These are phyloP conservation scores for Salticus scenicus DNA, from an alignment of 2,888 invertebrate genomes.

Conservation along the genomic window DNA sequence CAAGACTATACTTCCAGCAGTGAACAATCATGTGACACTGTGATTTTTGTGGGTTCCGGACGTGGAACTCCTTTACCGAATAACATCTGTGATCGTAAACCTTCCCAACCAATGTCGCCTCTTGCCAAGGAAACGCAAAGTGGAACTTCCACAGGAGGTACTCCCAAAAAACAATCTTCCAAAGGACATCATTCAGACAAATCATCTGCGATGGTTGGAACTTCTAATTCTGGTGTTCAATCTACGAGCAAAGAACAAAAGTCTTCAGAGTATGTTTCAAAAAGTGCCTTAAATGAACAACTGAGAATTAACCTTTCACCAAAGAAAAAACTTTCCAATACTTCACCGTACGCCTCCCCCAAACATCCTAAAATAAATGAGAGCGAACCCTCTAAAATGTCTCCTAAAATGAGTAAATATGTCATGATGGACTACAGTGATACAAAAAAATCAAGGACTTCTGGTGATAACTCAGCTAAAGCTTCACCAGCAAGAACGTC, in stretches of 20 bases:
- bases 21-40: conserved; percentile 97
- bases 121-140: conserved; percentile 54
- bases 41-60: conserved; percentile 83
- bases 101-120: conserved; percentile 74
- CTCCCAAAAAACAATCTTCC: conserved; percentile 36
- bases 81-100: conserved; percentile 75
- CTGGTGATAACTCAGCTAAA: conserved; percentile 31
- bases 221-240: neutral
- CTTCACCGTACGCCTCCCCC: conserved; percentile 56
- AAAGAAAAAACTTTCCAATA: conserved; percentile 50
- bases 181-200: conserved; percentile 33
- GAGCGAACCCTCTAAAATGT: conserved; percentile 42
- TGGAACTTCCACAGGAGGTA: conserved; percentile 17
- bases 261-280: conserved; percentile 30
- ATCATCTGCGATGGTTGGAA: conserved; percentile 17
- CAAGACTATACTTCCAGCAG: conserved; percentile 94
- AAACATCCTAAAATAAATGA: conserved; percentile 51
- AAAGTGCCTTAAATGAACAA: conserved; percentile 67
- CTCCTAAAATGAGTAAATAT: conserved; percentile 57
- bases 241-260: conserved; percentile 37
- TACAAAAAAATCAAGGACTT: conserved; percentile 26
- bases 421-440: conserved; percentile 56
- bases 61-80: conserved; percentile 74
- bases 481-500: conserved; percentile 28
- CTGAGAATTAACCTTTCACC: conserved; percentile 38